These are phyloP conservation scores for Cordilura impudica DNA, from an alignment of 2,888 invertebrate species.

Conservation along the genomic window DNA sequence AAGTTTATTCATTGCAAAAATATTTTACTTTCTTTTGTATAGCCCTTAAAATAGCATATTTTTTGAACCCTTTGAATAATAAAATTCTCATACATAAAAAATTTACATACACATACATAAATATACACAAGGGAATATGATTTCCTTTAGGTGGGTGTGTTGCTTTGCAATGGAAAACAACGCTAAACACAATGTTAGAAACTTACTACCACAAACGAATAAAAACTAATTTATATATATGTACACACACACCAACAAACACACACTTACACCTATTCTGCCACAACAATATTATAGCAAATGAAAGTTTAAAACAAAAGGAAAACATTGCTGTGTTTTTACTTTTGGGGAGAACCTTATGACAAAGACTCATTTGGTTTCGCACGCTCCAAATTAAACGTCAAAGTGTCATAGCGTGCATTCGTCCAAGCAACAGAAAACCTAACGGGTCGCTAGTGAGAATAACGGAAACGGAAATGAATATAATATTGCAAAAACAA, in stretches of 20 bases:
- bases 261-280: neutral
- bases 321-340: neutral
- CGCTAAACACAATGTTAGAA: neutral
- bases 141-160: slow-evolving; percentile 18
- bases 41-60: neutral
- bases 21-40: neutral
- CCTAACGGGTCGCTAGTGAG: neutral
- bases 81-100: neutral
- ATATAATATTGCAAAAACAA: neutral
- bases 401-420: slow-evolving; percentile 3
- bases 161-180: slow-evolving; percentile 1
- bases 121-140: slow-evolving; percentile 5
- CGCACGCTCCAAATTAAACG: slow-evolving; percentile 48
- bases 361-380: slow-evolving; percentile 30
- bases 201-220: neutral
- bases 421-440: neutral
- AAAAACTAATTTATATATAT: neutral
- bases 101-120: neutral
- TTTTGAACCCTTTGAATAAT: neutral
- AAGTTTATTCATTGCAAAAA: neutral
- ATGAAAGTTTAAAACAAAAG: slow-evolving; percentile 1
- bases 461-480: neutral
- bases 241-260: neutral
- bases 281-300: neutral
- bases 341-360: slow-evolving; percentile 31